Evolutionary conservation across 2,113 vertebrate genomes (phyloP).

Genomic region (Merops nubicus): DNA sequence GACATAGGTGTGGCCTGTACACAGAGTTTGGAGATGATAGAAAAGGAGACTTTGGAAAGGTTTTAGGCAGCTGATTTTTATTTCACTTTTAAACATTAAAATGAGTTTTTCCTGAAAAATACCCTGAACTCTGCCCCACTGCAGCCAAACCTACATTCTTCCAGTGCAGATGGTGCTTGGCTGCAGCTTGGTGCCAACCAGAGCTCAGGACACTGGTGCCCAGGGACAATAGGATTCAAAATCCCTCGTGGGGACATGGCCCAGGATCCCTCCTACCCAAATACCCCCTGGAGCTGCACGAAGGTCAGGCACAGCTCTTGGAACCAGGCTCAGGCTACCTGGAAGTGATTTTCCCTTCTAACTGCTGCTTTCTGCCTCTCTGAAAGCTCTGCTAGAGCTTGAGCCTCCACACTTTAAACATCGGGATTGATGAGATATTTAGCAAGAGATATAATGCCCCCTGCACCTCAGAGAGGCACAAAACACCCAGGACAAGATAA

Average conservation of each 20-base stretch:
- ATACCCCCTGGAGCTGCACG: fast-evolving
- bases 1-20: not conserved
- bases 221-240: not conserved
- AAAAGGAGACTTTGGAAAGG: not conserved
- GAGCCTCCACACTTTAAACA: not conserved
- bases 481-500: not conserved
- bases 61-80: not conserved
- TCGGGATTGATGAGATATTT: not conserved
- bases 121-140: not conserved
- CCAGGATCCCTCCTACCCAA: not conserved
- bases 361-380: not conserved
- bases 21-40: not conserved
- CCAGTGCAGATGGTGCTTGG: not conserved
- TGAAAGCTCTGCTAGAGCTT: not conserved
- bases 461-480: not conserved
- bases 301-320: not conserved
- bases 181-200: not conserved
- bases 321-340: not conserved
- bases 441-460: fast-evolving
- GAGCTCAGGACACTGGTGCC: not conserved
- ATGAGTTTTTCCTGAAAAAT: not conserved
- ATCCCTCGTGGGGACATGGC: fast-evolving
- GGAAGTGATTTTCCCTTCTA: not conserved
- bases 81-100: not conserved
- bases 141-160: not conserved